These are phyloP conservation scores for Sebastes baramenuke DNA, from an alignment of 2,797 vertebrate genomes.

Conservation along the genomic window DNA sequence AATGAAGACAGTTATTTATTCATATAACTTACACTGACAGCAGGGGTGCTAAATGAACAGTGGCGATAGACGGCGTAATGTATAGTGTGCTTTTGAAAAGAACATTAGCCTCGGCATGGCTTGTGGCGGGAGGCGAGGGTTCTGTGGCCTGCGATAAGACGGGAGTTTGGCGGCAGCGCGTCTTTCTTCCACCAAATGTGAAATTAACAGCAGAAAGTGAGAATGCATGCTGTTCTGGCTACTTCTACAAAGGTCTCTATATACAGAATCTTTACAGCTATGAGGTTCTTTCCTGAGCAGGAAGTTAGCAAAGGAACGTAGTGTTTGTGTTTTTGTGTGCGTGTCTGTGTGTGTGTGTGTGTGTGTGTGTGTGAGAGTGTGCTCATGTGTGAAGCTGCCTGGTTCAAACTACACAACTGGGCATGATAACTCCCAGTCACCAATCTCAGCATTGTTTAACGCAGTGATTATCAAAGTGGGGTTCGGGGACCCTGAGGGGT, in stretches of 20 bases:
- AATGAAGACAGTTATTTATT: slow-evolving; percentile 4
- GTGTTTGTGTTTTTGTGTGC: slow-evolving; percentile 48
- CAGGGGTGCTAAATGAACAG: slow-evolving; percentile 20
- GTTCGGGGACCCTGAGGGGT: too few relatives aligned
- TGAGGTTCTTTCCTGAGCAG: slow-evolving; percentile 77
- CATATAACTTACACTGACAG: slow-evolving; percentile 23
- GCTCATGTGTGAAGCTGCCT: slow-evolving; percentile 66
- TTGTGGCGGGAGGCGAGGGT: slow-evolving; percentile 25
- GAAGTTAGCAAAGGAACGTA: slow-evolving; percentile 60
- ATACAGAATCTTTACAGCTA: slow-evolving; percentile 81
- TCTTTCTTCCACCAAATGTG: slow-evolving; percentile 63
- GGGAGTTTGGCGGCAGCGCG: slow-evolving; percentile 15
- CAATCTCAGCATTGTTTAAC: slow-evolving; percentile 30
- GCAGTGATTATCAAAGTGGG: too few relatives aligned
- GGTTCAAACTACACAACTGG: slow-evolving; percentile 43
- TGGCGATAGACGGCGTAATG: slow-evolving; percentile 12
- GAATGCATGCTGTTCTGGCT: slow-evolving; percentile 83
- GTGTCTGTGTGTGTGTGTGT: slow-evolving; percentile 45
- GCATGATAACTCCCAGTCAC: slow-evolving; percentile 26
- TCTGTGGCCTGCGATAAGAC: slow-evolving; percentile 37
- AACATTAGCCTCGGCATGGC: slow-evolving; percentile 22
- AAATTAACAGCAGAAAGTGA: slow-evolving; percentile 68
- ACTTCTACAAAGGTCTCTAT: slow-evolving; percentile 82
- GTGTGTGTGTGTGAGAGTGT: slow-evolving; percentile 43
- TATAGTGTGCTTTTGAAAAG: slow-evolving; percentile 29